phyloP scores from a whole-genome alignment of 2,797 vertebrate genomes.

The Danio jaintianensis region DNA sequence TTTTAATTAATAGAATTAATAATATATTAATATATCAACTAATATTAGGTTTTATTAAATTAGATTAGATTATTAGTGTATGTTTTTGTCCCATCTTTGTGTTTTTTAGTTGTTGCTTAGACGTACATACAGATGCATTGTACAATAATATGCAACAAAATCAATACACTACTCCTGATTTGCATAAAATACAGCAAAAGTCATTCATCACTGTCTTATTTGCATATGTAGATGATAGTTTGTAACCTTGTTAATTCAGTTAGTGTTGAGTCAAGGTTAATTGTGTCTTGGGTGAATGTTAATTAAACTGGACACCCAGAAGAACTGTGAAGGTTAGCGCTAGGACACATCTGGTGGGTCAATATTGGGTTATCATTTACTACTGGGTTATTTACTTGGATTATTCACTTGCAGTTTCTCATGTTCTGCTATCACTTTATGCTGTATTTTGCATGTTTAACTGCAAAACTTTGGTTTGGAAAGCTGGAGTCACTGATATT shows the following conservation, averaged over 20 bases:
- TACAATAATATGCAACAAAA: conserved; percentile 25
- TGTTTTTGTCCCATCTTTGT: neutral
- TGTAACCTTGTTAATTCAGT: conserved; percentile 51
- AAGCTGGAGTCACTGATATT: too few relatives aligned
- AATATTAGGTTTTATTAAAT: neutral
- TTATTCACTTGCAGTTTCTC: neutral
- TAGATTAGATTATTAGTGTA: neutral
- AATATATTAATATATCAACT: neutral
- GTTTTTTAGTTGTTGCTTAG: neutral
- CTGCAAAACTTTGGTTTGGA: too few relatives aligned
- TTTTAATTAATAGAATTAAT: neutral
- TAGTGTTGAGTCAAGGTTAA: conserved; percentile 57
- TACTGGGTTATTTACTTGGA: conserved; percentile 11
- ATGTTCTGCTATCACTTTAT: neutral
- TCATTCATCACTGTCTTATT: conserved; percentile 46
- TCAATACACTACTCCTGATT: conserved; percentile 23
- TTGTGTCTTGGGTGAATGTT: conserved; percentile 44
- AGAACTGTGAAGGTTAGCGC: conserved; percentile 34
- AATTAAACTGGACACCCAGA: conserved; percentile 24
- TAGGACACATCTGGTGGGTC: conserved; percentile 20
- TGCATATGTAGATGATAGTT: conserved; percentile 44
- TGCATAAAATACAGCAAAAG: conserved; percentile 33
- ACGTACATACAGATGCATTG: neutral
- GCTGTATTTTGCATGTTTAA: neutral
- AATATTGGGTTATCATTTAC: conserved; percentile 16